Evolutionary conservation across 2,113 vertebrate genomes (phyloP), one percentile per base, ranked within the genome.

Genomic region (Nesogale talazaci): DNA sequence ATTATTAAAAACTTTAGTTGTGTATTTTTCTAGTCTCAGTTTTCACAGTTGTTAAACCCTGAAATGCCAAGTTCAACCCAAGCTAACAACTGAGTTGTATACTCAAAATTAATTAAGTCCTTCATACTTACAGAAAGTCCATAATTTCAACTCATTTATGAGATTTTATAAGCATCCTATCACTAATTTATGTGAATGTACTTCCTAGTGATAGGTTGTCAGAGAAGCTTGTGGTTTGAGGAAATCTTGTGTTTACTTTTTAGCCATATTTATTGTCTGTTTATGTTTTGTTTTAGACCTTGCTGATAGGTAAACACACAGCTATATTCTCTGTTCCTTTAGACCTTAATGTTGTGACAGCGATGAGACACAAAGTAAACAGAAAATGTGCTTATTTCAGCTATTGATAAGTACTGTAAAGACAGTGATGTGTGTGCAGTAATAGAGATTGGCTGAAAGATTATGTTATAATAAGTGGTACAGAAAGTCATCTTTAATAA

Each of bases 221-320:
- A 84, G 31, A 79, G 7, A 86, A 59, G 31, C 7, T 52, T 92
- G 56, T 40, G 6, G n/a, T 89, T 83, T 94, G 59, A 86, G 42
- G 88, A 94, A 40, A 94, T 92, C 88, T 56, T 86, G 34, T 19
- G 42, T 91, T 42, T 77, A 72, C 77, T 93, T 65, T 72, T 78
- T 78, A 12, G 0, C 84, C 56, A 46, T 84, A 17, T 93, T 83
- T 83, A 78, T 86, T 85, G 29, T 25, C 25, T 40, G 9, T 46
- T 4, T 83, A 16, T 88, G 4, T 87, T 23, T 92, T 76, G 8
- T 83, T 11, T 9, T 20, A 27, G 77, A 42, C 57, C 42, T 69
- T 84, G n/a, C 25, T 74, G 63, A 29, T 78, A 88, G 94, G 82
- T 6, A 81, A 63, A 69, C 17, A 83, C 72, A 52, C 46, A 52